phyloP scores from a whole-genome alignment of 2,888 invertebrate species.

The Cremastobaeus sp. region DNA sequence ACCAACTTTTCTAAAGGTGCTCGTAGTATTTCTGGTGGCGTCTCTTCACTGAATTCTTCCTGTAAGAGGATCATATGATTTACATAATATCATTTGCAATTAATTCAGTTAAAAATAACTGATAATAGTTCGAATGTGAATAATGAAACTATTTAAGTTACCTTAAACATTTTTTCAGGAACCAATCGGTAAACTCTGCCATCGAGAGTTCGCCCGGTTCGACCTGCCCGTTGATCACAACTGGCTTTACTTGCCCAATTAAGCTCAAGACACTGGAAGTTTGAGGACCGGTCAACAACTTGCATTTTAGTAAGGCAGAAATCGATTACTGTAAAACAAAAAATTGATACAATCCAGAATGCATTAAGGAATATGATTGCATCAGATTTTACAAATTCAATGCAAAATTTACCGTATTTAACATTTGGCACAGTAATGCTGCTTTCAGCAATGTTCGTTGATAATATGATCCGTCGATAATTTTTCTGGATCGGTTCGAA shows the following conservation, averaged over 20 bases:
- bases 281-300: slow-evolving; percentile 86
- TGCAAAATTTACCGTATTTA: slow-evolving; percentile 82
- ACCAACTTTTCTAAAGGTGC: slow-evolving; percentile 90
- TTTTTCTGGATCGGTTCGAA: slow-evolving; percentile 82
- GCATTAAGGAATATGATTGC: background rate
- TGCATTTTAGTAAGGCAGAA: slow-evolving; percentile 94
- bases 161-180: slow-evolving; percentile 82
- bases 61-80: too few relatives aligned
- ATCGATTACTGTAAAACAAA: slow-evolving; percentile 87
- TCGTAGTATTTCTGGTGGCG: slow-evolving; percentile 87
- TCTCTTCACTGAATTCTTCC: slow-evolving; percentile 76
- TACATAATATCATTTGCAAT: background rate
- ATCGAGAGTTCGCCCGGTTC: slow-evolving; percentile 91
- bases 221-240: slow-evolving; percentile 92
- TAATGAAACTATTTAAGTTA: slow-evolving; percentile 68
- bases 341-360: slow-evolving; percentile 9
- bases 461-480: slow-evolving; percentile 89
- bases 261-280: slow-evolving; percentile 87
- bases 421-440: slow-evolving; percentile 94
- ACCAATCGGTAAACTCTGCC: slow-evolving; percentile 93
- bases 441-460: slow-evolving; percentile 95
- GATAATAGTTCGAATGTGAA: too few relatives aligned
- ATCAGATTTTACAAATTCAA: background rate
- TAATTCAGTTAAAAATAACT: too few relatives aligned
- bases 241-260: slow-evolving; percentile 94